Conservation (phyloP, 1,140 invertebrate species). For the Drosophila parabipectinata region DNA sequence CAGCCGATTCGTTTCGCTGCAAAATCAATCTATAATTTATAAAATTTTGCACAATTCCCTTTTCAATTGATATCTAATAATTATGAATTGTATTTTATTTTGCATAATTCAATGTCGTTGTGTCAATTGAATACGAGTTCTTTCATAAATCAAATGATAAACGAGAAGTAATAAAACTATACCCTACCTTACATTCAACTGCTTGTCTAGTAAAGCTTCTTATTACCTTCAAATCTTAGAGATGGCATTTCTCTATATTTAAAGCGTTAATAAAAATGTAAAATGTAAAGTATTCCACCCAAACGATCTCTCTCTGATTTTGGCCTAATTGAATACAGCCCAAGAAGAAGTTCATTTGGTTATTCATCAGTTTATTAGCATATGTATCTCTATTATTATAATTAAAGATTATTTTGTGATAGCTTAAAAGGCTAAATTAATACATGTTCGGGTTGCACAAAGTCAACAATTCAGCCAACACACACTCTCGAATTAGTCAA, state of each 20-base stretch:
- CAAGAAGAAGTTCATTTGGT: conserved; percentile 20
- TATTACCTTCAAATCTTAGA: no score
- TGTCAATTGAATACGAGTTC: neutral
- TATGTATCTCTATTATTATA: conserved; percentile 36
- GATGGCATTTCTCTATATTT: neutral
- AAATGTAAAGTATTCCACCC: neutral
- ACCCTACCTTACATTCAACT: neutral
- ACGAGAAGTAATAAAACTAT: neutral
- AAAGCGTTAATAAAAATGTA: neutral
- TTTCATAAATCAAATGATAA: neutral
- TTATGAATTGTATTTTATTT: neutral
- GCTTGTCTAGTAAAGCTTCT: neutral
- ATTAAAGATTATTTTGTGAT: conserved; percentile 37
- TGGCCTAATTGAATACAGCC: conserved; percentile 18
- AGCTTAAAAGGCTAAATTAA: conserved; percentile 65
- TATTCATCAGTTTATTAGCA: conserved; percentile 57
- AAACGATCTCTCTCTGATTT: neutral
- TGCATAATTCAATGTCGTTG: neutral
- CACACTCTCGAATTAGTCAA: conserved; percentile 63
- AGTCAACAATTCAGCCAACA: conserved; percentile 21
- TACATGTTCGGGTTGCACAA: conserved; percentile 60
- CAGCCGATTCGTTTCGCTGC: conserved; percentile 3
- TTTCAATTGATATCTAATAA: neutral
- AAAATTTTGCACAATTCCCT: neutral
- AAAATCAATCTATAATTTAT: conserved; percentile 2